Percentiles rank a stretch among this genome's conserved stretches.
These are phyloP conservation scores for Drosophila ustulata DNA, from an alignment of 2,888 invertebrate species.

Conservation along the genomic window DNA sequence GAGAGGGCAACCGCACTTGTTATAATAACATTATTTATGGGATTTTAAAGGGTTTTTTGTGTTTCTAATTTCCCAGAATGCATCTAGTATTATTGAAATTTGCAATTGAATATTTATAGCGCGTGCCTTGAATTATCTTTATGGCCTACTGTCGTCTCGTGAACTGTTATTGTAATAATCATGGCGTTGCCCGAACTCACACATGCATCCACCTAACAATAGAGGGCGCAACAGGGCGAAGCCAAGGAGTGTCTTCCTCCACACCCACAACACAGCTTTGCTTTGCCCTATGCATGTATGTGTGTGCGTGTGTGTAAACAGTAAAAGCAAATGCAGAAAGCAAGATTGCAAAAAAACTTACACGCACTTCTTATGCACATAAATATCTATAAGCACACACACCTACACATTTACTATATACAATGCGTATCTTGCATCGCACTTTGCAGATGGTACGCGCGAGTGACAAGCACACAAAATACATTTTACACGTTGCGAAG, in stretches of 20 bases:
- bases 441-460: conserved; percentile 42
- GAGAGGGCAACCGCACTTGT: background rate
- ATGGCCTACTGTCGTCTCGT: background rate
- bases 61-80: background rate
- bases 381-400: conserved; percentile 1
- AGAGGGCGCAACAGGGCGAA: conserved; percentile 20
- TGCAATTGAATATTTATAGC: background rate
- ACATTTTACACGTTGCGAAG: conserved; percentile 35
- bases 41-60: background rate
- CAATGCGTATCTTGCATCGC: conserved; percentile 26
- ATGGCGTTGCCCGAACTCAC: background rate
- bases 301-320: conserved; percentile 24
- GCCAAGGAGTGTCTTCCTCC: conserved; percentile 6
- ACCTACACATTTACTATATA: background rate
- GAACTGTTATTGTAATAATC: background rate
- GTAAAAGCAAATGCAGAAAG: conserved; percentile 30
- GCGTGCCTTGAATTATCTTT: conserved; percentile 5
- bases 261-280: conserved; percentile 20
- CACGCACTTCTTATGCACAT: conserved; percentile 35
- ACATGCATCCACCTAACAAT: background rate
- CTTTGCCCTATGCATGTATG: background rate
- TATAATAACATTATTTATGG: background rate
- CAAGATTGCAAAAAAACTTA: conserved; percentile 45
- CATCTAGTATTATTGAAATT: background rate
- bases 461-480: conserved; percentile 31